Base-by-base conservation (phyloP, 1,140 invertebrate genomes). In the Drosophila nannoptera region DNA sequence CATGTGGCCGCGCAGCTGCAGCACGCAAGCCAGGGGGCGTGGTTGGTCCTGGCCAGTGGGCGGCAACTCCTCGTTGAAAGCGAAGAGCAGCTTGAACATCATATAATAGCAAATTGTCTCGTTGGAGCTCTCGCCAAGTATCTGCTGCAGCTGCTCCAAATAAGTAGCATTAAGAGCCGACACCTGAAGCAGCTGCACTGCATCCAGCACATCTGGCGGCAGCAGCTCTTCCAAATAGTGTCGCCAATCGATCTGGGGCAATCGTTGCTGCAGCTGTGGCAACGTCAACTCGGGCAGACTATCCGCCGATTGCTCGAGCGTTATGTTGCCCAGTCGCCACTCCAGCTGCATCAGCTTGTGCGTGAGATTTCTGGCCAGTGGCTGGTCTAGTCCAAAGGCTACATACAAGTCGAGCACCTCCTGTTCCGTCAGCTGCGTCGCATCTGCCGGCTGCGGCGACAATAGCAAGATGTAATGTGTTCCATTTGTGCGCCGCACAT, bases 41-140 rank as follows among this genome's bases (percentile, higher is more conserved):
- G 43, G 48, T 9, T 43, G 54, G 11, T 50, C n/a, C n/a, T 14
- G 9, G 8, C 7, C 42, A 31, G 11, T 40, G 4, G 40, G 7
- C 9, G 80, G 80, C 53, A 83, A 50, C 55, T 83, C 75, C 12
- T 54, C 69, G 31, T 43, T 75, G 5, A 77, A 31, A 4, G 48
- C 33, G 9, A 71, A 75, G 53, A 84, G 69, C 42, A 84, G 55
- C 60, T 84, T 84, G 49, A 84, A 68, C 80, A 84, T 84, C 7
- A 84, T 62, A 52, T 84, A 84, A 61, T 78, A 71, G 14, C 71
- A 75, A 16, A 84, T 71, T 5, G 80, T 84, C 45, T 78, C 80
- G 38, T 84, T 78, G 14, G 75, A 69, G 43, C 46, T 77, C 7
- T 33, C 49, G 0, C 8, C 12, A 6, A 84, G 64, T 33, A 75